Percentiles rank a stretch among this genome's conserved stretches.
phyloP scores from a whole-genome alignment of 2,797 vertebrate species.

The Falco peregrinus region DNA sequence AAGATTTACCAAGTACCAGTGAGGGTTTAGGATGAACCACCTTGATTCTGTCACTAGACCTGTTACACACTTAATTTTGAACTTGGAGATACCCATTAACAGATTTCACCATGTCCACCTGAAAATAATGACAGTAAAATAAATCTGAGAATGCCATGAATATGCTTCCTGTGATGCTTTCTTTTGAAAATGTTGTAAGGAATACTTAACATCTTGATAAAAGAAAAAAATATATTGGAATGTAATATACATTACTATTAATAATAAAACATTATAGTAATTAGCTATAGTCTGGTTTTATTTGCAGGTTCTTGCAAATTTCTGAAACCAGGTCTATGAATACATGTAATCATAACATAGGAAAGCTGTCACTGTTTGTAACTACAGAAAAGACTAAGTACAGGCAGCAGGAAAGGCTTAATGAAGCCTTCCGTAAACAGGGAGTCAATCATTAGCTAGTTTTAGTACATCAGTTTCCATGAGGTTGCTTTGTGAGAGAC shows the following conservation, averaged over 20 bases:
- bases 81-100: neutral
- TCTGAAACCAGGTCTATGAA: neutral
- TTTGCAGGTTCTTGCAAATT: neutral
- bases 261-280: neutral
- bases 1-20: neutral
- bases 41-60: neutral
- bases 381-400: neutral
- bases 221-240: neutral
- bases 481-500: neutral
- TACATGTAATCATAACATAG: neutral
- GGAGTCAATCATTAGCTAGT: conserved; percentile 22
- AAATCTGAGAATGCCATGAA: neutral
- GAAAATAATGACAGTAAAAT: neutral
- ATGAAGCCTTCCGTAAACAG: conserved; percentile 34
- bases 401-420: neutral
- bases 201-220: neutral
- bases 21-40: neutral
- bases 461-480: neutral
- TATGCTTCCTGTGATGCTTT: neutral
- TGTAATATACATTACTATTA: neutral
- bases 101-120: neutral
- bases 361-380: neutral
- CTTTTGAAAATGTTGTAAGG: neutral
- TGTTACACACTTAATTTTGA: neutral
- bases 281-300: neutral